Conservation (phyloP, 1,140 invertebrate genomes). For the Ganaspis sp. region DNA sequence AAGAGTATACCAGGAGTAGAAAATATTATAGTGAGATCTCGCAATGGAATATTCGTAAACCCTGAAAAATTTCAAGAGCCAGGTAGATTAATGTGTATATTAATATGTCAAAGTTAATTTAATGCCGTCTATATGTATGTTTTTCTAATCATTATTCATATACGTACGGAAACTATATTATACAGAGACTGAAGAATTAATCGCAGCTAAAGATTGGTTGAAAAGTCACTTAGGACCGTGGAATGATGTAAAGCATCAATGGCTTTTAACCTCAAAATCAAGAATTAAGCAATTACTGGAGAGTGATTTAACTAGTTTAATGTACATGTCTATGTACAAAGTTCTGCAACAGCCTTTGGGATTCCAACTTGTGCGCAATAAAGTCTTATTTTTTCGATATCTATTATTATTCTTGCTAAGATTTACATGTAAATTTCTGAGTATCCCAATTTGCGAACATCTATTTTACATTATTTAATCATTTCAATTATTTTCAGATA, state of each 20-base stretch:
- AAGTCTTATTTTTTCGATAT: too few relatives aligned
- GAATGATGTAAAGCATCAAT: background rate
- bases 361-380: background rate
- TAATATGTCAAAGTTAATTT: too few relatives aligned
- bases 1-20: background rate
- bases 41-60: background rate
- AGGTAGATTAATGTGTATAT: too few relatives aligned
- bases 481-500: background rate
- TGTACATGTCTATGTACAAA: background rate
- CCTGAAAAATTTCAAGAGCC: too few relatives aligned
- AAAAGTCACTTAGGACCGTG: background rate
- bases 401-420: too few relatives aligned
- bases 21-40: background rate
- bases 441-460: background rate
- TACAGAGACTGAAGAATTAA: background rate
- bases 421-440: too few relatives aligned
- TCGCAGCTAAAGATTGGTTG: background rate
- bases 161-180: background rate
- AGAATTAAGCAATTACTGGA: background rate
- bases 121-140: background rate
- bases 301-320: background rate
- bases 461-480: background rate
- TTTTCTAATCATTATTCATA: background rate
- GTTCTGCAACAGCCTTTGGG: background rate
- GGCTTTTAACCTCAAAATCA: background rate